A percentile compares a stretch with the other conserved stretches of the same genome.
These are phyloP conservation scores for Coptotermes formosanus DNA, from an alignment of 1,140 invertebrate species.

Conservation along the genomic window DNA sequence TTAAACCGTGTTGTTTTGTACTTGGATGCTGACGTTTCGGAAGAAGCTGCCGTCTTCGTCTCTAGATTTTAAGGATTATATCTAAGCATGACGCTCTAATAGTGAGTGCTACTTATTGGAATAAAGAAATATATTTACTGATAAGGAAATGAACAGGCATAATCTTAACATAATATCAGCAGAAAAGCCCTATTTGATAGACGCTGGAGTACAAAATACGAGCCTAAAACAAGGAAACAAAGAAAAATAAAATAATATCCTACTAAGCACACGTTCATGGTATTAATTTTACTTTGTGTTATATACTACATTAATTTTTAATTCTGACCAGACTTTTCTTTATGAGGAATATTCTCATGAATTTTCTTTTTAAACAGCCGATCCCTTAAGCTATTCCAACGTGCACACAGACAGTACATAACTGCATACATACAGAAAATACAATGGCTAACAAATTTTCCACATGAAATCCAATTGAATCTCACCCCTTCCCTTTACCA, in stretches of 20 bases:
- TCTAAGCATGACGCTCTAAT: too few relatives aligned
- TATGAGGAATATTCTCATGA: not conserved
- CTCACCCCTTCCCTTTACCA: not conserved
- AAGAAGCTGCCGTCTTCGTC: too few relatives aligned
- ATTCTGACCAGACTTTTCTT: not conserved
- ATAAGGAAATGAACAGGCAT: too few relatives aligned
- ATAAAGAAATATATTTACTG: too few relatives aligned
- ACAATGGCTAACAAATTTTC: conserved; percentile 19
- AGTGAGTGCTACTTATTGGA: too few relatives aligned
- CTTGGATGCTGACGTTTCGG: too few relatives aligned
- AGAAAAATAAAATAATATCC: not conserved
- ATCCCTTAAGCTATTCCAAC: not conserved
- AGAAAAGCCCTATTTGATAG: too few relatives aligned
- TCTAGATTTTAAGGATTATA: too few relatives aligned
- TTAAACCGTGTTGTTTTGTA: too few relatives aligned
- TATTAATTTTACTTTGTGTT: not conserved
- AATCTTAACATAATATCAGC: too few relatives aligned
- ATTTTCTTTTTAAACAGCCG: not conserved
- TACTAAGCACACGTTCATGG: not conserved
- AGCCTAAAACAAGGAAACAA: too few relatives aligned
- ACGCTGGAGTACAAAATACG: too few relatives aligned
- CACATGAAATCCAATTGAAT: conserved; percentile 13
- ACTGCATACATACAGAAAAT: conserved; percentile 17
- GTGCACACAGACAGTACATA: not conserved
- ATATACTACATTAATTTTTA: not conserved